Evolutionary conservation across 2,113 vertebrate genomes (phyloP).

Genomic region (Sapayoa aenigma): DNA sequence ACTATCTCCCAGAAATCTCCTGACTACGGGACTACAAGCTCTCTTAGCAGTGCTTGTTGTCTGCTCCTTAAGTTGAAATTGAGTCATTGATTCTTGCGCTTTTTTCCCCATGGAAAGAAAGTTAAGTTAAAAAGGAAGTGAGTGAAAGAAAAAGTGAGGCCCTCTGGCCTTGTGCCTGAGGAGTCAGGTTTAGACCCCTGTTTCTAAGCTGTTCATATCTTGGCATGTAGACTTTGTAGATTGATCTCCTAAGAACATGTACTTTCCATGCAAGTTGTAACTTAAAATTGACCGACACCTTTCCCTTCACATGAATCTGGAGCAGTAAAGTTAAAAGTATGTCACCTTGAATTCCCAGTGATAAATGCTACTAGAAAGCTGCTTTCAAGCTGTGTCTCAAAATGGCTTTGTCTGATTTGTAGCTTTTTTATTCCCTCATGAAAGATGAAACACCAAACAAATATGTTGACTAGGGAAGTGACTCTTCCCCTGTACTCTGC

Average conservation of each 20-base stretch:
- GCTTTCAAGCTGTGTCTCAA: not conserved
- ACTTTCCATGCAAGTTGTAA: not conserved
- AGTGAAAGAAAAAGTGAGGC: not conserved
- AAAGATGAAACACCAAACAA: not conserved
- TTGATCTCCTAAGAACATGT: not conserved
- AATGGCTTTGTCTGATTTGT: not conserved
- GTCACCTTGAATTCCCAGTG: constrained; percentile 24
- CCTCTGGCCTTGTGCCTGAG: not conserved
- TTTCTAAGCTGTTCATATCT: not conserved
- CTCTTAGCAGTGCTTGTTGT: not conserved
- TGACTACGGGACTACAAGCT: not conserved
- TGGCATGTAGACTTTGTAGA: not conserved
- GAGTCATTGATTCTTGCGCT: not conserved
- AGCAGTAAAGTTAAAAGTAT: not conserved
- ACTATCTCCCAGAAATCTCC: not conserved
- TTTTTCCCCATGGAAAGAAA: not conserved
- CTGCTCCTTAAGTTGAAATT: not conserved
- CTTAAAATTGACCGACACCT: not conserved
- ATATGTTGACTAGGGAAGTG: too few relatives aligned
- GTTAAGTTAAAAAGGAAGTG: not conserved
- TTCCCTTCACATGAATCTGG: not conserved
- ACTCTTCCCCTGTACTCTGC: too few relatives aligned
- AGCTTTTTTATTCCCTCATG: not conserved
- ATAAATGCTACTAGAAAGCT: constrained; percentile 13
- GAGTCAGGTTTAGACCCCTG: not conserved